Evolutionary conservation across 2,113 vertebrate genomes (phyloP).

Genomic region (Daphoenositta chrysoptera): DNA sequence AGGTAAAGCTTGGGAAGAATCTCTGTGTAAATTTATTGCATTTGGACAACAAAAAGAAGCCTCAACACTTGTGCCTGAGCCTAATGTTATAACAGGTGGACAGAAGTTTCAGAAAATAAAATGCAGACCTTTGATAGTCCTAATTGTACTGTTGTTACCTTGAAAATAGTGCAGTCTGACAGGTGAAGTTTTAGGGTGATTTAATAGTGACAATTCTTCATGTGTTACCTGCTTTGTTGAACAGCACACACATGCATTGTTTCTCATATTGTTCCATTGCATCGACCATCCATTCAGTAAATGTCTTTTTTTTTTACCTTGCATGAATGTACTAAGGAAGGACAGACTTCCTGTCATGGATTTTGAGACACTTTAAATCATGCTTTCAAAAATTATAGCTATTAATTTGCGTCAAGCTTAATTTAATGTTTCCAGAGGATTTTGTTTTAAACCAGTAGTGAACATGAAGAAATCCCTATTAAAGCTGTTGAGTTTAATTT

Average conservation of each 20-base stretch:
- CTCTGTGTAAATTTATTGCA: background rate
- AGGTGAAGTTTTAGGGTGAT: background rate
- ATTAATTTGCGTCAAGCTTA: background rate
- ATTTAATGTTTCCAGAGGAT: background rate
- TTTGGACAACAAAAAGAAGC: background rate
- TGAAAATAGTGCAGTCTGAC: background rate
- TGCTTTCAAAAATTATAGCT: constrained; percentile 29
- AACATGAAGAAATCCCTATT: background rate
- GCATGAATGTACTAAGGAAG: constrained; percentile 21
- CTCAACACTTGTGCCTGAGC: background rate
- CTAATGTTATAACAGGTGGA: background rate
- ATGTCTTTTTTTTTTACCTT: constrained; percentile 58
- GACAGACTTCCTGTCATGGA: background rate
- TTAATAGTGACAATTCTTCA: background rate
- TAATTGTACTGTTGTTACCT: background rate
- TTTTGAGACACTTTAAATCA: background rate
- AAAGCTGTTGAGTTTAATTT: background rate
- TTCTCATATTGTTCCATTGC: constrained; percentile 66
- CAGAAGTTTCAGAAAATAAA: background rate
- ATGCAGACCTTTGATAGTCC: background rate
- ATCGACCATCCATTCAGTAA: constrained; percentile 60
- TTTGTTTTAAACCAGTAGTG: background rate
- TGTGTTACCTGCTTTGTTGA: constrained; percentile 53
- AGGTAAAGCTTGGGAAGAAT: background rate
- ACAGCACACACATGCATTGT: constrained; percentile 42